Evolutionary conservation across 1,140 invertebrate genomes (phyloP).

Genomic region (Sogatella furcifera): DNA sequence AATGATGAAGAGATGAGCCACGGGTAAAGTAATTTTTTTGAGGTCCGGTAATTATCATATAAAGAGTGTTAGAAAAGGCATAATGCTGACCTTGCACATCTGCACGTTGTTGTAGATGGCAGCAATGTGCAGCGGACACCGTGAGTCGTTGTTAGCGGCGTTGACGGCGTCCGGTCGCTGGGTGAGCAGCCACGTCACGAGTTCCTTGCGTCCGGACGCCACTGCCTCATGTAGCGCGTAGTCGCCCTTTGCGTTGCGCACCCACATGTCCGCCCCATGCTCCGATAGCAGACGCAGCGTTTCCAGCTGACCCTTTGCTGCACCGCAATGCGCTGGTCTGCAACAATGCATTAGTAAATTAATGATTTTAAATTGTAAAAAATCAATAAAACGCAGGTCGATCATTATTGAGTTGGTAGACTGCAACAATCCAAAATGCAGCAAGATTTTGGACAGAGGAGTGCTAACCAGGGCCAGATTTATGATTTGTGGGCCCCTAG

Average conservation of each 20-base stretch:
- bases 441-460: too few species aligned
- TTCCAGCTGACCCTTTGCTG: slow-evolving; percentile 89
- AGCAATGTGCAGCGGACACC: slow-evolving; percentile 87
- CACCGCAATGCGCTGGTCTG: slow-evolving; percentile 74
- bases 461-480: too few species aligned
- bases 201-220: slow-evolving; percentile 74
- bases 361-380: too few species aligned
- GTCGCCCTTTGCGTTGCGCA: slow-evolving; percentile 84
- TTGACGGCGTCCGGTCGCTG: slow-evolving; percentile 75
- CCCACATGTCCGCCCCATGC: slow-evolving; percentile 81
- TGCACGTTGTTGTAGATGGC: slow-evolving; percentile 90
- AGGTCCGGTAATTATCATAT: too few species aligned
- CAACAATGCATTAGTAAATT: too few species aligned
- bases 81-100: slow-evolving; percentile 60
- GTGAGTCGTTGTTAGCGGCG: slow-evolving; percentile 82
- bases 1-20: too few species aligned
- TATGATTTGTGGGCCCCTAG: too few species aligned
- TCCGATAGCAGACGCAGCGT: slow-evolving; percentile 64
- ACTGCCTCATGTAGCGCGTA: slow-evolving; percentile 91
- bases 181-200: slow-evolving; percentile 76
- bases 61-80: too few species aligned
- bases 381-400: too few species aligned
- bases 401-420: too few species aligned
- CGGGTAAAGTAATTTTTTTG: too few species aligned
- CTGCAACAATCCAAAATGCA: too few species aligned